phyloP scores from a whole-genome alignment of 2,113 vertebrate species.

The Sinocyclocheilus rhinocerous region DNA sequence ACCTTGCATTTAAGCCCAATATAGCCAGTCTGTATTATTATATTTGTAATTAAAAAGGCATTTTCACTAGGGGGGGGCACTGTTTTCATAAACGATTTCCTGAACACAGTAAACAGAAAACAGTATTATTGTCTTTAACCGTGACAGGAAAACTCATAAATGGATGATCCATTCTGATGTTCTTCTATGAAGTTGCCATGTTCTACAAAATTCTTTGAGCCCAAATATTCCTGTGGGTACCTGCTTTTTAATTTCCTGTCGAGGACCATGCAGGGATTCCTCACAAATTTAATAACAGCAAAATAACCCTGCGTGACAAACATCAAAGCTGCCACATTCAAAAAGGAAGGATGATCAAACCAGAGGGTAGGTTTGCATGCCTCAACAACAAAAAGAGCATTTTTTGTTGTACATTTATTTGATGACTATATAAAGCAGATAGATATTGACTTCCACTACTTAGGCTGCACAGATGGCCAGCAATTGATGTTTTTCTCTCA shows the following conservation, averaged over 20 bases:
- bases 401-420: background rate
- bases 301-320: slow-evolving; percentile 54
- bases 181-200: background rate
- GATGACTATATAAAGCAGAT: background rate
- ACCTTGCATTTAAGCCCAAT: background rate
- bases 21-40: background rate
- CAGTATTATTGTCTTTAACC: background rate
- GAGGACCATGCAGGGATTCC: slow-evolving; percentile 47
- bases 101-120: background rate
- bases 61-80: too few relatives aligned
- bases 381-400: background rate
- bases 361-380: slow-evolving; percentile 24
- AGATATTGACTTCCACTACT: background rate
- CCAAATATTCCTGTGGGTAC: slow-evolving; percentile 46
- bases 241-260: slow-evolving; percentile 69
- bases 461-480: background rate
- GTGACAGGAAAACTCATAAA: slow-evolving; percentile 15
- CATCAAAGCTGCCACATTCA: slow-evolving; percentile 45
- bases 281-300: slow-evolving; percentile 63
- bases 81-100: background rate
- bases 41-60: too few relatives aligned
- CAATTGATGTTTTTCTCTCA: background rate
- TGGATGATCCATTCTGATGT: slow-evolving; percentile 23
- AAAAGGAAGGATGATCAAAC: slow-evolving; percentile 7
- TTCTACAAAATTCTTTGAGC: slow-evolving; percentile 16